Evolutionary conservation across 2,113 vertebrate genomes (phyloP).

Genomic region (Ciconia stormi): DNA sequence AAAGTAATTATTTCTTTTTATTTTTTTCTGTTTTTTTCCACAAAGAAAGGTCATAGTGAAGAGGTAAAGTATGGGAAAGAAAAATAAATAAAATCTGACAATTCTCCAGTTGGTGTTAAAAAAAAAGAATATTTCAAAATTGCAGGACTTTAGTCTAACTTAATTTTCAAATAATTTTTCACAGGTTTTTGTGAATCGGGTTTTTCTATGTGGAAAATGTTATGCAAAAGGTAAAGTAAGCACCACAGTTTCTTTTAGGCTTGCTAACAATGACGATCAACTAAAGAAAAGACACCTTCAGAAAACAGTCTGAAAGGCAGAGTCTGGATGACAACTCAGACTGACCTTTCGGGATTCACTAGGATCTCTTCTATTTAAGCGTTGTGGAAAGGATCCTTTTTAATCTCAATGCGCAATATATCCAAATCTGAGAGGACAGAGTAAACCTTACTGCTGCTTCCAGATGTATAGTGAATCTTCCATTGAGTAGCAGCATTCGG

Average conservation of each 20-base stretch:
- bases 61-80: not conserved
- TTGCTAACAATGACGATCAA: not conserved
- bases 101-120: not conserved
- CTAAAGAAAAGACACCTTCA: not conserved
- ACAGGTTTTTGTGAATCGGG: not conserved
- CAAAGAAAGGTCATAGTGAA: not conserved
- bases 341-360: not conserved
- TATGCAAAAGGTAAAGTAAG: not conserved
- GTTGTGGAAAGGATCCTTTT: not conserved
- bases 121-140: not conserved
- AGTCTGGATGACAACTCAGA: not conserved
- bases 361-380: not conserved
- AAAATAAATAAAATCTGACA: not conserved
- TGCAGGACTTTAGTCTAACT: not conserved
- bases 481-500: not conserved
- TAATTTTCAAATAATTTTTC: not conserved
- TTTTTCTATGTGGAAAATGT: not conserved
- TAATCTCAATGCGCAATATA: not conserved
- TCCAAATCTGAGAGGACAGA: not conserved
- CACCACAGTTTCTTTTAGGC: not conserved
- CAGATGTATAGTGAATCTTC: not conserved
- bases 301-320: not conserved
- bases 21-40: not conserved
- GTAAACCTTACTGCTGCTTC: not conserved
- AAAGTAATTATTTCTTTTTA: not conserved